These are phyloP conservation scores for Calephelis virginiensis DNA, from an alignment of 1,140 invertebrate genomes.

Conservation along the genomic window DNA sequence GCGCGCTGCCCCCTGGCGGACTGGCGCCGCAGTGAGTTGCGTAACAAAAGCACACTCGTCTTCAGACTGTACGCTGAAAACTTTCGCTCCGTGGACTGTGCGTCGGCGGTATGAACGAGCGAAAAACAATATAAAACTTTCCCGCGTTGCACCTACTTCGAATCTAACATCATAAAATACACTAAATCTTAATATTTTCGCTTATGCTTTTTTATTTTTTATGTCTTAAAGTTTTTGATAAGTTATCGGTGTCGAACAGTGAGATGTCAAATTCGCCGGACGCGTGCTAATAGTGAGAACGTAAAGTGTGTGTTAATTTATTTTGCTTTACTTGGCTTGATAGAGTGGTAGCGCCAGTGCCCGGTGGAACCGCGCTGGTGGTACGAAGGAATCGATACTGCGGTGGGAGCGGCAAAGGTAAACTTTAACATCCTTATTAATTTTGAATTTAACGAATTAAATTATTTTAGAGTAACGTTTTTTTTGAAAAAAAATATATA, in stretches of 20 bases:
- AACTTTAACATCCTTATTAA: slow-evolving; percentile 37
- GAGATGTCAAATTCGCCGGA: slow-evolving; percentile 52
- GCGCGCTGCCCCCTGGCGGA: slow-evolving; percentile 69
- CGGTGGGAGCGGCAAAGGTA: slow-evolving; percentile 71
- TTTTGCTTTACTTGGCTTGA: slow-evolving; percentile 65
- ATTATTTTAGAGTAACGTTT: no score
- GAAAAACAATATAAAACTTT: slow-evolving; percentile 66
- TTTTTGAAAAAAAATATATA: no score
- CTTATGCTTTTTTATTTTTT: slow-evolving; percentile 39
- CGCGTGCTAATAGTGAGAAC: slow-evolving; percentile 50
- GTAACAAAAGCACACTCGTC: slow-evolving; percentile 73
- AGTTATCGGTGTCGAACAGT: slow-evolving; percentile 48
- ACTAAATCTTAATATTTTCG: slow-evolving; percentile 8
- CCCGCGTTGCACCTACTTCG: slow-evolving; percentile 46
- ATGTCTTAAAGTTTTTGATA: slow-evolving; percentile 47
- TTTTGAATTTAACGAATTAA: slow-evolving; percentile 16
- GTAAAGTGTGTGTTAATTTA: slow-evolving; percentile 60
- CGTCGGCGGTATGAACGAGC: slow-evolving; percentile 56
- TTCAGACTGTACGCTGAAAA: slow-evolving; percentile 61
- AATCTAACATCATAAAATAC: slow-evolving; percentile 18
- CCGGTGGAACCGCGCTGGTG: slow-evolving; percentile 62
- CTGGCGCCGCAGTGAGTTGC: slow-evolving; percentile 67
- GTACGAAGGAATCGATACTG: slow-evolving; percentile 67
- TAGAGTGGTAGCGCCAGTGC: slow-evolving; percentile 48
- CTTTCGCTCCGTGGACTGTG: slow-evolving; percentile 50